Evolutionary conservation across 2,797 vertebrate species (phyloP), one percentile per base, ranked within the genome.

Genomic region (Eptatretus atami): DNA sequence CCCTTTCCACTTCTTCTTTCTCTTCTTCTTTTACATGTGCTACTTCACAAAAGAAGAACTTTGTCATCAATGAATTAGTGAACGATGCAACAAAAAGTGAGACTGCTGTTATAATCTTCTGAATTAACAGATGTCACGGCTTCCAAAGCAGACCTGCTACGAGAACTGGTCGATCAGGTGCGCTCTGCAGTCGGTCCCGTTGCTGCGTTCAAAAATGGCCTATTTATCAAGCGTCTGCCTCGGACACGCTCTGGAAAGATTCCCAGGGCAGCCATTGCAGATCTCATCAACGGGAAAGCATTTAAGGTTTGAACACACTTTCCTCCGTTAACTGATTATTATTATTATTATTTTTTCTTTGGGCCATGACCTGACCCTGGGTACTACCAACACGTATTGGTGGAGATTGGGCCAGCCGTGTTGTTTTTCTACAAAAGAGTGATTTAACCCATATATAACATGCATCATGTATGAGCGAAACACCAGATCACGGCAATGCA

Each of bases 171-270:
- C 65, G 75, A 74, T 64, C 68, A 71, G 1, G 86, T 95, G 65
- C 77, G 85, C 67, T 75, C 78, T 65, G 77, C 64, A 65, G 75
- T 94, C n/a, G 87, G 88, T 10, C 92, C 87, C 0, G 84, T 98
- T 11, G 85, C 86, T 14, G 83, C 84, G 54, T 85, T 98, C 67
- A 81, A 75, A 72, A 86, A 78, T 64, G 78, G 78, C 1, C 68
- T 85, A 13, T 83, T 94, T 67, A 83, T 98, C 57, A 70, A 69
- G 3, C 76, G 74, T 52, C 69, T 98, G 44, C 90, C 90, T 1
- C 95, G 93, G 74, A 98, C 88, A 0, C 82, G 87, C 53, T 94
- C 88, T 0, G 90, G 90, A 63, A 98, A 95, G 74, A 88, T 87
- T 63, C 90, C 90, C 2, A 79, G 88, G 52, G 82, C 86, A 1